phyloP scores from a whole-genome alignment of 2,888 invertebrate species.

The Cantharis rufa region DNA sequence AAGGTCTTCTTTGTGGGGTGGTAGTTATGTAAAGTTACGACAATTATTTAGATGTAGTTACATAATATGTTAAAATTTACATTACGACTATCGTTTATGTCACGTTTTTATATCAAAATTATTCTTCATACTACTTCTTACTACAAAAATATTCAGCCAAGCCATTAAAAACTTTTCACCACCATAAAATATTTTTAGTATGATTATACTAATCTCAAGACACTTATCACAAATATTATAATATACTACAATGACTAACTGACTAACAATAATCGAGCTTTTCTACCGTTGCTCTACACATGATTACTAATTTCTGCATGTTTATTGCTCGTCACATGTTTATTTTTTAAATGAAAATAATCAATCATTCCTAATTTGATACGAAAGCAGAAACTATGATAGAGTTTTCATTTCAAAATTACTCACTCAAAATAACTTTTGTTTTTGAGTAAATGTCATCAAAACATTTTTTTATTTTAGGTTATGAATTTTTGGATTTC shows the following conservation, averaged over 20 bases:
- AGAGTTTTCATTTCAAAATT: too few relatives aligned
- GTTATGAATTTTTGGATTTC: too few relatives aligned
- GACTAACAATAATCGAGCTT: background rate
- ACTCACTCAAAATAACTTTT: too few relatives aligned
- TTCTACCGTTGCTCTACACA: background rate
- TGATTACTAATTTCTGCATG: background rate
- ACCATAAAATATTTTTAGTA: background rate
- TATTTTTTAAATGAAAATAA: too few relatives aligned
- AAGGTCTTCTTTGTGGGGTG: constrained; percentile 52
- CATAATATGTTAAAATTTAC: constrained; percentile 39
- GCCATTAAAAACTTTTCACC: background rate
- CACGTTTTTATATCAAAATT: background rate
- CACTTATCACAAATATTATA: background rate
- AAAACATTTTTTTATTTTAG: too few relatives aligned
- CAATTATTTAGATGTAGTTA: constrained; percentile 44
- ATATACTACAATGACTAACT: background rate
- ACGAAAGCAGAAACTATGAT: too few relatives aligned
- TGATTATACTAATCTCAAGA: background rate
- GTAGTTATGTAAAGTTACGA: constrained; percentile 54
- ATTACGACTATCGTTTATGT: constrained; percentile 8
- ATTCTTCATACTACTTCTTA: background rate
- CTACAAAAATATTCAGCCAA: background rate
- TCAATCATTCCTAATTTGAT: too few relatives aligned
- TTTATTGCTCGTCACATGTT: background rate
- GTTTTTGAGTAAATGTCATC: too few relatives aligned